A percentile compares a stretch with the other conserved stretches of the same genome.
Conservation (phyloP, 2,888 invertebrate species). For the Cyrtodaria siliqua region DNA sequence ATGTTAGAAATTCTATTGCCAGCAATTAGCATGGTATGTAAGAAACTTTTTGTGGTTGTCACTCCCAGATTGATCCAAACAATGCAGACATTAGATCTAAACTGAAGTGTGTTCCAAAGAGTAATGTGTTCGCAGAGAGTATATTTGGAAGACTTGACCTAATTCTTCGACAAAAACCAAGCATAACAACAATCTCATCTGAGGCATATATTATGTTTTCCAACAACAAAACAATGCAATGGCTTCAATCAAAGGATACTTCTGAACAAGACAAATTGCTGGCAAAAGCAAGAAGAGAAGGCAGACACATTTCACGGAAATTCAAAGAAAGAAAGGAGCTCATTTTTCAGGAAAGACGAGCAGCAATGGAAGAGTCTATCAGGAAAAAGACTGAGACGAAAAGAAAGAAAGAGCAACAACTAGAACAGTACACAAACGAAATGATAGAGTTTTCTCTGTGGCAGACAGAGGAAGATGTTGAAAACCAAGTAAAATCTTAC, state of each 20-base stretch:
- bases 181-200: not conserved
- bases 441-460: no score
- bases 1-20: not conserved
- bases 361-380: no score
- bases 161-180: constrained; percentile 3
- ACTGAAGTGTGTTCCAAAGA: constrained; percentile 1
- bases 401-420: no score
- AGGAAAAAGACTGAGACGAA: no score
- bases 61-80: not conserved
- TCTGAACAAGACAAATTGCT: not conserved
- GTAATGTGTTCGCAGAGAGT: constrained; percentile 5
- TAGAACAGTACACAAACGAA: no score
- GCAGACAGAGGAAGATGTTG: no score
- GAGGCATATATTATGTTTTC: constrained; percentile 5
- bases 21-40: not conserved
- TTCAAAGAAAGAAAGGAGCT: not conserved
- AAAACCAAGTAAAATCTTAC: no score
- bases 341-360: not conserved
- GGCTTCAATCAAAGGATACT: not conserved
- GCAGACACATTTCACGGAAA: not conserved
- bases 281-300: not conserved
- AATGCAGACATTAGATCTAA: not conserved
- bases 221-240: not conserved
- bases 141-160: constrained; percentile 1
- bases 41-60: not conserved